Base-by-base conservation (phyloP, 2,888 invertebrate genomes). In the Plebejus anna region DNA sequence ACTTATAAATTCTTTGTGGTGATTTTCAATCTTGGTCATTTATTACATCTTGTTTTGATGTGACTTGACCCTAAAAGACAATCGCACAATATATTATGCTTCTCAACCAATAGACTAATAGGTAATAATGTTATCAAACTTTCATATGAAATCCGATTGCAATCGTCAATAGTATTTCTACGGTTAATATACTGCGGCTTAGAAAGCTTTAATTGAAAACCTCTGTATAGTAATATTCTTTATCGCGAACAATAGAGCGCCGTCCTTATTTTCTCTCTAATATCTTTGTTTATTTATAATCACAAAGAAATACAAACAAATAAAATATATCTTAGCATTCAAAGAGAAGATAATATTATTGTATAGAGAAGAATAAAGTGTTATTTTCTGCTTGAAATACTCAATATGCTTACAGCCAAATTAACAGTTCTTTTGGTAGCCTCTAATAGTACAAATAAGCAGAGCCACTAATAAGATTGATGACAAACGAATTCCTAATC, bases 181-280 rank as follows among this genome's bases (percentile, higher is more conserved):
- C 32, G 28, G 32, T 73, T 22, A 73, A 51, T 73, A 32, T 32
- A 28, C 51, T 22, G n/a, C 66, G 32, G 13, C 71, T 38, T 47
- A 42, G 51, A 73, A 73, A 55, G 55, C 55, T 73, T 51, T 73
- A 73, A 73, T 73, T 73, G 73, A 73, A 73, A 73, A 73, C 32
- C 55, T 32, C 32, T 73, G 73, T 73, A 61, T 61, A 73, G 72
- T 42, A 5, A 72, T 47, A 47, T n/a, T 11, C 13, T 72, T 47
- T 72, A 72, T 72, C 72, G 42, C 22, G 47, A 36, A 72, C 72
- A 72, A 47, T 72, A 72, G 42, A 47, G 47, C 66, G 32, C 13
- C 32, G 5, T 66, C 66, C 66, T 66, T 66, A 66, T 57, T 38
- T 59, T 61, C 59, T 75, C 59, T 59, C 13, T 55, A 55, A 73